Evolutionary conservation across 2,888 invertebrate species (phyloP), one percentile per base, ranked within the genome.

Genomic region (Campoplex nolae): DNA sequence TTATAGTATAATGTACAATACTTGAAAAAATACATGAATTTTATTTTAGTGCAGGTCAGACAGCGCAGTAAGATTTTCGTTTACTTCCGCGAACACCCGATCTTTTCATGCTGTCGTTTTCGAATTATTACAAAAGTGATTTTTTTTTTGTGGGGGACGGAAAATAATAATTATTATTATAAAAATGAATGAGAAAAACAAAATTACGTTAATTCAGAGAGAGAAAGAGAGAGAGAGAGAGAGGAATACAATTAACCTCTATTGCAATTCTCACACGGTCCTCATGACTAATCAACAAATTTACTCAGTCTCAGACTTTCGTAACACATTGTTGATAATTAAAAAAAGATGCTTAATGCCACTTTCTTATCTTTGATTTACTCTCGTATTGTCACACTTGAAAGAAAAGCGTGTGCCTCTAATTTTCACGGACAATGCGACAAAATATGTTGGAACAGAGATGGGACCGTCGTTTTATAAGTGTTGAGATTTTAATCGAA

Each of bases 1-100:
- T 91, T 92, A 91, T 91, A 91, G 89, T 90, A 88, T 90, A 92
- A 93, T 93, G 90, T 93, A 93, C 92, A 92, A 90, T 91, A 90
- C 89, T 91, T 93, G 92, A 88, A 93, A 93, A 93, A 93, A 93
- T 93, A 92, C 91, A 91, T 91, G 88, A 92, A 90, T 90, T 92
- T 91, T 82, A 56, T 82, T 82, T 91, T 90, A 90, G 90, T 93
- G 90, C 92, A 92, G 89, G 87, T 92, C 88, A 90, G 90, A 92
- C 90, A 91, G 90, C 89, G 85, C 85, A 89, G 80, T 89, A 86
- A 88, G 38, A 85, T 85, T 86, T 79, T 86, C 77, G 74, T 83
- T 80, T 75, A 78, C 83, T 81, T 78, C 74, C 68, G 81, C 81
- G 81, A 82, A 86, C 73, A 84, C 87, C 84, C 82, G 80, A 83